Conservation (phyloP, 2,113 vertebrate species). For the Tachycineta bicolor region DNA sequence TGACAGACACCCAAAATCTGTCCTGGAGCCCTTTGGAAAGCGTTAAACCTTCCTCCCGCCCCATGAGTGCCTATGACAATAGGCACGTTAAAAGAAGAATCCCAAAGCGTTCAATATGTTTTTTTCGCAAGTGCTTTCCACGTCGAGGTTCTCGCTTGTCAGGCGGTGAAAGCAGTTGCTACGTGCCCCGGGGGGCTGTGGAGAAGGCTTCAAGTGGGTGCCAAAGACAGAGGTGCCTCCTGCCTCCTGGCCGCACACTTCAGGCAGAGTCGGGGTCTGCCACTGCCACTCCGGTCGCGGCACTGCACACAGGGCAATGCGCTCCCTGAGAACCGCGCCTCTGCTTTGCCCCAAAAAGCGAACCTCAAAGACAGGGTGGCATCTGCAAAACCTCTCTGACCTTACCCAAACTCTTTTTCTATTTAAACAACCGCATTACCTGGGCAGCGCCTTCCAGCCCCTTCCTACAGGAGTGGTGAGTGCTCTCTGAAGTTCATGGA, state of each 20-base stretch:
- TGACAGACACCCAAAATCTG: not conserved
- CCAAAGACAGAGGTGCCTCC: too few species aligned
- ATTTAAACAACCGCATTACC: rapidly evolving
- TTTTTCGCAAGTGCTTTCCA: not conserved
- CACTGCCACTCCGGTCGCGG: rapidly evolving
- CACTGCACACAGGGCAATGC: rapidly evolving
- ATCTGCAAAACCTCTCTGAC: not conserved
- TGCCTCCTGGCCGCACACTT: rapidly evolving
- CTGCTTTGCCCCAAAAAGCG: not conserved
- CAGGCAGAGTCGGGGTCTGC: not conserved
- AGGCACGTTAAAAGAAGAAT: not conserved
- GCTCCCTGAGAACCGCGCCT: rapidly evolving
- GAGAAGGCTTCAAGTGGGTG: not conserved
- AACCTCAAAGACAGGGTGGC: not conserved
- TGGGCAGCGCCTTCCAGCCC: not conserved
- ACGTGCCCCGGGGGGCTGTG: not conserved
- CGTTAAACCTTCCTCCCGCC: rapidly evolving
- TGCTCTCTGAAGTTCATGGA: not conserved
- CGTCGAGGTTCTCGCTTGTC: rapidly evolving
- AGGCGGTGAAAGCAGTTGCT: not conserved
- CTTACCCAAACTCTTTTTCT: not conserved
- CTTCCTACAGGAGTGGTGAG: rapidly evolving
- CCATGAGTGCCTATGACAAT: rapidly evolving
- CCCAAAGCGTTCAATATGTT: not conserved
- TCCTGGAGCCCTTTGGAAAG: not conserved